These are phyloP conservation scores for Dicrurus megarhynchus DNA, from an alignment of 2,113 vertebrate species.

Conservation along the genomic window DNA sequence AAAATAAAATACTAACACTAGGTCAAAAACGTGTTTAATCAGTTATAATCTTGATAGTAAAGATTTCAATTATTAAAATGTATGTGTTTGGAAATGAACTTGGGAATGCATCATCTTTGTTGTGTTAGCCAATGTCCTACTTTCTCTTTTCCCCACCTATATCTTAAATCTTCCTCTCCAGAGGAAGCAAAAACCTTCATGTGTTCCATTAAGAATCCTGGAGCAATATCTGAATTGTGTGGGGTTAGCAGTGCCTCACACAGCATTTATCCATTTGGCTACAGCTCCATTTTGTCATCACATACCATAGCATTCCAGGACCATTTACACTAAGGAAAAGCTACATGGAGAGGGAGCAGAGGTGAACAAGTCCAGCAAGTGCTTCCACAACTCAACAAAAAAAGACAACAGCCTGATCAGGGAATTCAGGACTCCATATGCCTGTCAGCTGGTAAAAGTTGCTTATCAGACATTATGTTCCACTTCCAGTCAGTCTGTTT, in stretches of 20 bases:
- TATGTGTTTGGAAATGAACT: not conserved
- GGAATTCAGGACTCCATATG: not conserved
- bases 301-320: not conserved
- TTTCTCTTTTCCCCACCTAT: not conserved
- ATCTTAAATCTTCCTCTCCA: not conserved
- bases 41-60: not conserved
- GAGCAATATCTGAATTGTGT: not conserved
- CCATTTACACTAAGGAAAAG: not conserved
- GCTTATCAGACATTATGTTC: not conserved
- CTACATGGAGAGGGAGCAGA: not conserved
- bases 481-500: not conserved
- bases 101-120: not conserved
- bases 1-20: not conserved
- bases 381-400: not conserved
- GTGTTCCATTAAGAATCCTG: rapidly evolving
- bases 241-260: not conserved
- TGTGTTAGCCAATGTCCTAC: not conserved
- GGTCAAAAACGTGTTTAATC: not conserved
- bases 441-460: not conserved
- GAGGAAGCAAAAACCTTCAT: not conserved
- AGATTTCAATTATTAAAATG: not conserved
- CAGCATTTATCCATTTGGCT: not conserved
- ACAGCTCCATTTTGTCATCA: not conserved
- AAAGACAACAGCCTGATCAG: not conserved
- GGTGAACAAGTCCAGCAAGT: not conserved